Percentiles rank a stretch among this genome's conserved stretches.
phyloP scores from a whole-genome alignment of 2,113 vertebrate species.

The Myotis davidii region DNA sequence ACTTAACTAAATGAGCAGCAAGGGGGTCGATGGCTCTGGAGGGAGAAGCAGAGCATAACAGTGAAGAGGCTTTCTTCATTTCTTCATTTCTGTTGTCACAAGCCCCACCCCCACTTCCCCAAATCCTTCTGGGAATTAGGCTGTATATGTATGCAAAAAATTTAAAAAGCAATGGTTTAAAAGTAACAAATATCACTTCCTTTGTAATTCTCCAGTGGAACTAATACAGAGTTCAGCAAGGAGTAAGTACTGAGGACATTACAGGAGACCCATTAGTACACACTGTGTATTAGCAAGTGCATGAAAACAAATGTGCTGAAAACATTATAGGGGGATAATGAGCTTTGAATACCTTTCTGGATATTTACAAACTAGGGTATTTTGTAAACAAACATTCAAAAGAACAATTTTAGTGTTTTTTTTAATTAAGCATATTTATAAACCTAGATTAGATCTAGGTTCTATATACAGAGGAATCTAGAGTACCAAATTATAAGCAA shows the following conservation, averaged over 20 bases:
- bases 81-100: background rate
- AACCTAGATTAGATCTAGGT: background rate
- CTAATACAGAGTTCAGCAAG: background rate
- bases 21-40: background rate
- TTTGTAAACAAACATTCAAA: background rate
- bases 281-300: background rate
- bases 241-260: background rate
- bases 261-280: background rate
- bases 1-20: background rate
- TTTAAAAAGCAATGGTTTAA: background rate
- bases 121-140: background rate
- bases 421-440: background rate
- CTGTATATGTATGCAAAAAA: background rate
- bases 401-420: background rate
- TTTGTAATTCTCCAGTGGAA: background rate
- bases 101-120: accelerated
- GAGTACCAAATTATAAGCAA: background rate
- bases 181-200: background rate
- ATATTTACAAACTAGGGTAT: background rate
- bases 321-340: background rate
- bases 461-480: background rate
- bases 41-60: background rate
- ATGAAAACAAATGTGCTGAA: background rate
- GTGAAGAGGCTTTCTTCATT: background rate
- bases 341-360: background rate